Evolutionary conservation across 2,888 invertebrate species (phyloP).

Genomic region (Nymphalis urticae): DNA sequence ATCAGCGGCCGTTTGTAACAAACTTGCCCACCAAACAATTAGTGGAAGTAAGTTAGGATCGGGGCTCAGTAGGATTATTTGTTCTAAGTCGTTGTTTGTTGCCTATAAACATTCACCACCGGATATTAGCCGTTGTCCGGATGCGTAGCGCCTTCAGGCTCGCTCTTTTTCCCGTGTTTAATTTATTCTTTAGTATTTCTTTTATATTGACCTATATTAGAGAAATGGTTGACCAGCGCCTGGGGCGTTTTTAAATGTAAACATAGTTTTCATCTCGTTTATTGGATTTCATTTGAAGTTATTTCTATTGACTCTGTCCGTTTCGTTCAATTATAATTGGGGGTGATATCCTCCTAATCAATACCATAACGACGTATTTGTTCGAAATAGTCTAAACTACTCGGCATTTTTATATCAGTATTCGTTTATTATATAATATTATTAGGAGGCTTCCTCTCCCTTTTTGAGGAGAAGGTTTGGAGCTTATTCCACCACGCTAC

Average conservation of each 20-base stretch:
- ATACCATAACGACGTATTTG: too few species aligned
- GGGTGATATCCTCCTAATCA: too few species aligned
- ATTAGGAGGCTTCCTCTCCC: too few species aligned
- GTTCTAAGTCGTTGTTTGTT: slow-evolving; percentile 66
- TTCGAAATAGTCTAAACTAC: too few species aligned
- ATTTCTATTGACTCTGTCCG: neutral
- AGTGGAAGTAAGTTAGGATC: slow-evolving; percentile 59
- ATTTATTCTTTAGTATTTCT: slow-evolving; percentile 32
- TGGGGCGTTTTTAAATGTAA: slow-evolving; percentile 8
- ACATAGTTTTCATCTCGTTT: neutral
- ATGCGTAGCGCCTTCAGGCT: slow-evolving; percentile 52
- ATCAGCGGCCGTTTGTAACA: slow-evolving; percentile 56
- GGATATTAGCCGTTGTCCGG: slow-evolving; percentile 75
- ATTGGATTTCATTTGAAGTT: neutral
- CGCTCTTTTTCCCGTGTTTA: slow-evolving; percentile 34
- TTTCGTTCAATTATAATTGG: too few species aligned
- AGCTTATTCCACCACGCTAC: too few species aligned
- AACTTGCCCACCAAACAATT: slow-evolving; percentile 66
- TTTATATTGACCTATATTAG: slow-evolving; percentile 29
- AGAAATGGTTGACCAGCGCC: slow-evolving; percentile 23
- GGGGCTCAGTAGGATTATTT: slow-evolving; percentile 58
- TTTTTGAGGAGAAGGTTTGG: too few species aligned
- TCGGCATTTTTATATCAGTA: too few species aligned
- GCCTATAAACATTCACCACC: slow-evolving; percentile 65
- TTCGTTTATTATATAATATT: too few species aligned